Conservation (phyloP, 2,797 vertebrate genomes). For the Chelonia mydas region DNA sequence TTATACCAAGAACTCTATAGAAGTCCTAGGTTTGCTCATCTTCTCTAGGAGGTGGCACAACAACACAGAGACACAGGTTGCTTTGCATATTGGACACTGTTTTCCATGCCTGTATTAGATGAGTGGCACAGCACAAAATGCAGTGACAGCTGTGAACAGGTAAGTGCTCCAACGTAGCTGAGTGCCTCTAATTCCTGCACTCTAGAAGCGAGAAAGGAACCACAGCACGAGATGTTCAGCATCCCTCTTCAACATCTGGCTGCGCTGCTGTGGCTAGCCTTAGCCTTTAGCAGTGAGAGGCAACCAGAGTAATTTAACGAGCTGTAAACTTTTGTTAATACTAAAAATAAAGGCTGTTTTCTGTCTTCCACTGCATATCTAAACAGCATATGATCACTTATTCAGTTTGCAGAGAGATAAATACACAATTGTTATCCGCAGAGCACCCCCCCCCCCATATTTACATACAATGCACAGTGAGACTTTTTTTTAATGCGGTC, state of each 20-base stretch:
- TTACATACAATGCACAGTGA: constrained; percentile 55
- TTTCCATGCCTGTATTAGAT: not conserved
- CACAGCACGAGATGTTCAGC: constrained; percentile 34
- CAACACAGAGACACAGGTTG: constrained; percentile 50
- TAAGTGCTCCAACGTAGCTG: constrained; percentile 69
- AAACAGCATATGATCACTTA: constrained; percentile 31
- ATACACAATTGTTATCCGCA: constrained; percentile 1
- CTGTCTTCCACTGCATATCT: not conserved
- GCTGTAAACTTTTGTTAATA: not conserved
- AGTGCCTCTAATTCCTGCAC: not conserved
- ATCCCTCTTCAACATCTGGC: constrained; percentile 55
- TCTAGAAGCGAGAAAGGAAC: not conserved
- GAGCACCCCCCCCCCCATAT: not conserved
- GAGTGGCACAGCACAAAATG: constrained; percentile 34
- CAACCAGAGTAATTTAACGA: not conserved
- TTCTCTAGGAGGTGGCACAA: constrained; percentile 55
- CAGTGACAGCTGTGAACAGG: constrained; percentile 65
- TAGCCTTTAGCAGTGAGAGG: constrained; percentile 9
- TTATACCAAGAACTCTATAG: constrained; percentile 47
- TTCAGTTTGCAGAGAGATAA: constrained; percentile 11
- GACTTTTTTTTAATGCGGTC: not conserved
- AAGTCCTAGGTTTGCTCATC: constrained; percentile 63
- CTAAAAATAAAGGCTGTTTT: constrained; percentile 25
- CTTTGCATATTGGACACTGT: constrained; percentile 41
- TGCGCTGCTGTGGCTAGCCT: not conserved